Evolutionary conservation across 92 coral and sea anemone species (phyloP), one percentile per base, ranked within the genome.

Genomic region (Plumapathes pennacea): DNA sequence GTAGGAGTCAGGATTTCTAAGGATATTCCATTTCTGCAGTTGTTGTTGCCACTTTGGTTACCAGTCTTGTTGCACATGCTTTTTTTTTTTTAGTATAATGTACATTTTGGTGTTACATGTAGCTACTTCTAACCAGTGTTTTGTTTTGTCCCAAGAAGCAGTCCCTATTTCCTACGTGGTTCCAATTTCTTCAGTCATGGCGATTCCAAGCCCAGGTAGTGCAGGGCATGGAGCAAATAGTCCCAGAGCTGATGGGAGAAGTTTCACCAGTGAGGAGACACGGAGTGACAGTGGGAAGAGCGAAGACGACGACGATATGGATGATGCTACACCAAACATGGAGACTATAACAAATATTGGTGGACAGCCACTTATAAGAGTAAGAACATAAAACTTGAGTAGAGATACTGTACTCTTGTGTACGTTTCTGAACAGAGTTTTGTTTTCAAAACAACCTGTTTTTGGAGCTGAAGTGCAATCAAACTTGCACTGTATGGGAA

Each of bases 201-300:
- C 65, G 29, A 64, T 75, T 13, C 80, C 80, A 21, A 87, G 82
- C 42, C 77, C 96, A 9, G 56, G 84, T 3, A 70, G 83, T 26
- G 59, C 70, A n/a, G 73, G 52, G 46, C 85, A 87, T 58, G 75
- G 78, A 25, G 76, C 85, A 38, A 77, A 82, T 64, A 87, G 96
- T 49, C 96, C 96, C 4, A 71, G 96, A 28, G 85, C 78, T 4
- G 96, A 87, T 58, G 96, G 96, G 9, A 71, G 96, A 30, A 87
- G 90, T 57, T 79, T 76, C 22, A 87, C 96, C 2, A 87, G 96
- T 73, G 96, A 87, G 46, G 96, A 87, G 53, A 83, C 96, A 9
- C 74, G 96, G 15, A 87, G 96, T 73, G 96, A 87, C 50, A 87
- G 96, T 63, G 96, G 96, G 7, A 63, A 85, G 48, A 85, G 89